Base-by-base conservation (phyloP, 2,113 vertebrate species). In the Malurus melanocephalus region DNA sequence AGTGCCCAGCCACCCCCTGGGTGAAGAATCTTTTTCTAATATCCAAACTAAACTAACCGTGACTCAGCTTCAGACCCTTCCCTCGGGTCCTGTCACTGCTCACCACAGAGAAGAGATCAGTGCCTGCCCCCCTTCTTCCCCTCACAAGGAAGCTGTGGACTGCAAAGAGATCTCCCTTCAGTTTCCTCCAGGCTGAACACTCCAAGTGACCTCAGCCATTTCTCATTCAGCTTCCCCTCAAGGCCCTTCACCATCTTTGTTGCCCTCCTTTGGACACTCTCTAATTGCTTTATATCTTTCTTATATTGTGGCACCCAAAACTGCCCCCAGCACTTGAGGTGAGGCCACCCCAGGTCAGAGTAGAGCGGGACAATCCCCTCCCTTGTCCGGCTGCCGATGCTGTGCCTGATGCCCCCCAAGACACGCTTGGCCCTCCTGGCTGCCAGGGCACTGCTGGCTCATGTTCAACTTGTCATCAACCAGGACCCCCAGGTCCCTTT, bases 201-300 rank as follows among this genome's bases (percentile, higher is more conserved):
- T 7, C 3, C 49, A 18, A 42, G 9, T 62, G 24, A 49, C 30
- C 24, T 56, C 65, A 71, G 30, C 16, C 17, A 9, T 6, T 56
- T 23, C 19, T 69, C 7, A 0, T 18, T 32, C 1, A 14, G 30
- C 13, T 64, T 71, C 21, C 5, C 30, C 30, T 64, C 33, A 12
- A 56, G 1, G 5, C 4, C 10, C 1, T 72, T 79, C 43, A 2
- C 23, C 23, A 53, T 6, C 30, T 2, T 26, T 0, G 0, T 18
- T 32, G 21, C 66, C 26, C 17, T 72, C 21, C 51, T 72, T 40
- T 64, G 49, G 49, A 72, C 27, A 19, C n/a, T 38, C 46, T 85
- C 28, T 7, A 38, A 26, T 1, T 26, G 4, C 48, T 62, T 4
- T 8, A 4, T 33, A 5, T 35, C 30, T 46, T 23, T 53, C 2